Base-by-base conservation (phyloP, 2,797 vertebrate genomes). In the Ctenosaura bakeri region DNA sequence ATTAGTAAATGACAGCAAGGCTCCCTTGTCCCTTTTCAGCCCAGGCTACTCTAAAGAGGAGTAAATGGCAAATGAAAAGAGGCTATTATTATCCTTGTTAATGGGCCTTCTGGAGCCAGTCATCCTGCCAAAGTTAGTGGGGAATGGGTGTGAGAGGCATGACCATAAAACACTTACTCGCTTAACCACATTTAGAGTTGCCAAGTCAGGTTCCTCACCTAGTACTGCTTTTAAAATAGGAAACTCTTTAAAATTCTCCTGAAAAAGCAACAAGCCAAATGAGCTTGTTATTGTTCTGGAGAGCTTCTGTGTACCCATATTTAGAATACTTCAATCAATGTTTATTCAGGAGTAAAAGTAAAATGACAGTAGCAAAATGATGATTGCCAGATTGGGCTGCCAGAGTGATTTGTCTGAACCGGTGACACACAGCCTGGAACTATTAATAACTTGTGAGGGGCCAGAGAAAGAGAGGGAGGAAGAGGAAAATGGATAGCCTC, bases 281-380 rank as follows among this genome's bases (percentile, higher is more conserved):
- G 89, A 42, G 50, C 91, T 91, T 95, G 89, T 80, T 92, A 66
- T 94, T 95, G 91, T 91, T 93, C 90, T 91, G 85, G 66, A 38
- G 52, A 93, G 64, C 86, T 46, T 90, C 89, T 93, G 90, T 90
- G 91, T 90, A 86, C 93, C 93, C 88, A 0, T 92, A 82, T 94
- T 94, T 93, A 93, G 94, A 92, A 83, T 89, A 87, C 90, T 90
- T 86, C 92, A 89, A 93, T 82, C 92, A 80, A 79, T 89, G 94
- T 95, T 96, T 96, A 94, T 90, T 94, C 91, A 95, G 94, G 92
- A 96, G 92, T 94, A 91, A 94, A 94, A 95, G 89, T 90, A 86
- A 94, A 93, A 90, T 88, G 86, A 93, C 94, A 96, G 95, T 94
- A 96, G 95, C 94, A 89, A 91, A 88, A 20, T n/a, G 24, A 86